Percentiles rank a stretch among this genome's conserved stretches.
These are phyloP conservation scores for Tachycineta bicolor DNA, from an alignment of 2,113 vertebrate species.

Conservation along the genomic window DNA sequence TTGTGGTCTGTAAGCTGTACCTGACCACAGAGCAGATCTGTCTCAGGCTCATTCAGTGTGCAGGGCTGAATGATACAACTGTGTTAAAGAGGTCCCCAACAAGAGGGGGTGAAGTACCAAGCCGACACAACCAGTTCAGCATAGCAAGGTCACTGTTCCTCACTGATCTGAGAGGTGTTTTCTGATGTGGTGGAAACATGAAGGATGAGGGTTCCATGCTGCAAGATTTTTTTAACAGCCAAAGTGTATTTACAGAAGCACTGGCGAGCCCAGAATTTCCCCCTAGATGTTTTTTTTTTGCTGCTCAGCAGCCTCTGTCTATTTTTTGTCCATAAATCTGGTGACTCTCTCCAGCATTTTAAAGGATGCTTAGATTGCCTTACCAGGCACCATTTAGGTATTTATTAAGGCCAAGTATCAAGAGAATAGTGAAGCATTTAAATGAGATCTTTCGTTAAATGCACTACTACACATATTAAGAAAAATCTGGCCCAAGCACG, in stretches of 20 bases:
- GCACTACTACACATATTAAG: neutral
- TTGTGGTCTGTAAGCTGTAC: neutral
- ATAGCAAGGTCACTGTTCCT: neutral
- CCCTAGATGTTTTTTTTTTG: neutral
- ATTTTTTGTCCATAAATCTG: neutral
- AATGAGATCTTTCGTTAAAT: neutral
- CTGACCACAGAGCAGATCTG: neutral
- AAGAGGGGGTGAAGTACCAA: neutral
- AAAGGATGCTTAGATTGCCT: neutral
- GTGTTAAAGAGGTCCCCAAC: neutral
- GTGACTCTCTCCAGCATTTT: neutral
- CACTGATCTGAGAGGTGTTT: neutral
- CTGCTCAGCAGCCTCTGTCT: neutral
- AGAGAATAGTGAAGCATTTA: neutral
- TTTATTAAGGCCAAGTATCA: neutral
- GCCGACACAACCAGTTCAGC: neutral
- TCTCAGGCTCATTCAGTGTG: neutral
- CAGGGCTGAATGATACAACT: neutral
- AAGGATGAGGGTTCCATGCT: neutral
- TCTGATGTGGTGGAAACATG: neutral
- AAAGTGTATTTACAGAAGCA: neutral
- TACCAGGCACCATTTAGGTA: neutral
- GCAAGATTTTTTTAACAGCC: neutral
- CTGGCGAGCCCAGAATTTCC: neutral
- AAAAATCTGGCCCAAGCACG: neutral